Conservation (phyloP, 1,140 invertebrate species). For the Whitmania pigra region DNA sequence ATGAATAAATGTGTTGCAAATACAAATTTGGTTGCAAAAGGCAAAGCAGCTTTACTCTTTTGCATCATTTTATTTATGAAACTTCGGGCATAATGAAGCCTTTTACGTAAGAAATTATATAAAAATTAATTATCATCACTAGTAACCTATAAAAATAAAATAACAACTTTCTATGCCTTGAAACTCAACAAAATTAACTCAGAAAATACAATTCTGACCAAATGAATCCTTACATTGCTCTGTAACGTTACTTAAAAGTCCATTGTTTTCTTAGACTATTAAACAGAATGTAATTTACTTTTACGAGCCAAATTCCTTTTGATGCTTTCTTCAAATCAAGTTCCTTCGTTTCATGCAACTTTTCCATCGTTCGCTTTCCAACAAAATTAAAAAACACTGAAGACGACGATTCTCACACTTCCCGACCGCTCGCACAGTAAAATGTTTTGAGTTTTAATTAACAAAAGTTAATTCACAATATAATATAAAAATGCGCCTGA, state of each 20-base stretch:
- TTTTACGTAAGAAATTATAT: too few relatives aligned
- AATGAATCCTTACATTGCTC: background rate
- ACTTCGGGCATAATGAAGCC: too few relatives aligned
- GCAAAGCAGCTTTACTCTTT: background rate
- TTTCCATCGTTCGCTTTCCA: slow-evolving; percentile 6
- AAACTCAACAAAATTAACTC: background rate
- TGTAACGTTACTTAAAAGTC: background rate
- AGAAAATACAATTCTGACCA: background rate
- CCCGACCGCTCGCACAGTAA: too few relatives aligned
- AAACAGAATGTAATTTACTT: background rate
- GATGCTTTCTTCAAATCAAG: slow-evolving; percentile 6
- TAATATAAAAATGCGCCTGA: too few relatives aligned
- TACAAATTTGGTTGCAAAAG: too few relatives aligned
- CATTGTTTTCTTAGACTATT: background rate
- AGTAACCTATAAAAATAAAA: background rate
- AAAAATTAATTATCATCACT: too few relatives aligned
- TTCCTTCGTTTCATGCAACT: slow-evolving; percentile 15
- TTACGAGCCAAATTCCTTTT: slow-evolving; percentile 12
- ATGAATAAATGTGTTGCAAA: too few relatives aligned
- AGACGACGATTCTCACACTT: too few relatives aligned
- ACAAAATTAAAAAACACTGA: too few relatives aligned
- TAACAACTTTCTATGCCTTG: background rate
- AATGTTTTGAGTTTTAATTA: too few relatives aligned
- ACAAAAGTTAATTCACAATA: too few relatives aligned
- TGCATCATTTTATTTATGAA: background rate